Evolutionary conservation across 1,140 invertebrate species (phyloP).

Genomic region (Drosophila athabasca): DNA sequence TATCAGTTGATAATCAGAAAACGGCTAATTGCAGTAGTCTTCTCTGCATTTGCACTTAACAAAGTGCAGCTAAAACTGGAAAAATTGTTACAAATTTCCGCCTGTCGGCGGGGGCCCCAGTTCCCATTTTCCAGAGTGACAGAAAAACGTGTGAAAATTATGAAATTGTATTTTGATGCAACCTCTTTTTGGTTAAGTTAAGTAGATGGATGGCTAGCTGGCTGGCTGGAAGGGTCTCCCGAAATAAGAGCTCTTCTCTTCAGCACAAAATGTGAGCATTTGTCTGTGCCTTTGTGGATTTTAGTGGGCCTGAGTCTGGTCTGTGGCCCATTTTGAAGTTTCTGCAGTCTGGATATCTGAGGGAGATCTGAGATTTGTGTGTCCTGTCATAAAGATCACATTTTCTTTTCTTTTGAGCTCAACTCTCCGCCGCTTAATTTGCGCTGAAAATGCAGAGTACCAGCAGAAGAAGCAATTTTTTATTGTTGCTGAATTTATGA

Average conservation of each 20-base stretch:
- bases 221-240: constrained; percentile 36
- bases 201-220: constrained; percentile 37
- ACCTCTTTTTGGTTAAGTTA: constrained; percentile 24
- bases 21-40: constrained; percentile 58
- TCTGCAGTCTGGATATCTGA: constrained; percentile 42
- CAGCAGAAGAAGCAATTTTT: constrained; percentile 61
- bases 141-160: constrained; percentile 79
- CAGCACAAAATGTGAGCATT: constrained; percentile 56
- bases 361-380: constrained; percentile 74
- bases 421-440: constrained; percentile 40
- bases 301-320: not conserved
- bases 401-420: constrained; percentile 48
- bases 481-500: constrained; percentile 62
- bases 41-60: constrained; percentile 67
- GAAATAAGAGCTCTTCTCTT: constrained; percentile 47
- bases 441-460: constrained; percentile 41
- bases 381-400: constrained; percentile 68
- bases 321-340: constrained; percentile 18
- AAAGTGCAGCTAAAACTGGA: constrained; percentile 46
- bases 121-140: constrained; percentile 50
- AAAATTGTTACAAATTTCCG: constrained; percentile 73
- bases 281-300: constrained; percentile 55
- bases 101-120: constrained; percentile 54
- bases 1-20: constrained; percentile 58
- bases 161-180: constrained; percentile 71